Evolutionary conservation across 1,140 invertebrate genomes (phyloP).

Genomic region (Tribolium madens): DNA sequence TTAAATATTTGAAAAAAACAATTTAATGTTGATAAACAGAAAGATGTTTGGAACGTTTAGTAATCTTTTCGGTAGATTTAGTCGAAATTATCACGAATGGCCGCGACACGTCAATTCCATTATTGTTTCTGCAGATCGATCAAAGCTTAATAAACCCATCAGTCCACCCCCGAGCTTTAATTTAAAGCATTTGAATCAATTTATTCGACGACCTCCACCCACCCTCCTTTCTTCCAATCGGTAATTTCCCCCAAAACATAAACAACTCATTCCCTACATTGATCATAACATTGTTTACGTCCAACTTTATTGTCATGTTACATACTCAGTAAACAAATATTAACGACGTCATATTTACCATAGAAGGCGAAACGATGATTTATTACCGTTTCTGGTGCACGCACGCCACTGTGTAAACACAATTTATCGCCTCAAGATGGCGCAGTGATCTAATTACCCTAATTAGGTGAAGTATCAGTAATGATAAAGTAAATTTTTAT

Average conservation of each 20-base stretch:
- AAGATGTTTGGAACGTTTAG: not conserved
- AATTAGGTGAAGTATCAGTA: not conserved
- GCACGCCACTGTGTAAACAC: not conserved
- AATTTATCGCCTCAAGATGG: conserved; percentile 33
- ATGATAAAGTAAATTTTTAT: too few species aligned
- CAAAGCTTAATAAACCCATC: conserved; percentile 27
- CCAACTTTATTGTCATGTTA: conserved; percentile 32
- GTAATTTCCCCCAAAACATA: not conserved
- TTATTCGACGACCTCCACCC: conserved; percentile 1
- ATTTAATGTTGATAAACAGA: too few species aligned
- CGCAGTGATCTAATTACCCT: conserved; percentile 6
- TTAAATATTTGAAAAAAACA: too few species aligned
- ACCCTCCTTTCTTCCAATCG: not conserved
- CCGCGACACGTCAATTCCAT: not conserved
- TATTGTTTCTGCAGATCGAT: conserved; percentile 13
- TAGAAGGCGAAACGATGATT: conserved; percentile 35
- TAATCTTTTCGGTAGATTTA: not conserved
- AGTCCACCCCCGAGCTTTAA: not conserved
- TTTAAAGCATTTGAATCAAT: conserved; percentile 32
- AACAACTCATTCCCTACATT: conserved; percentile 2
- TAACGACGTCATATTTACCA: conserved; percentile 36
- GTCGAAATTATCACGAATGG: not conserved
- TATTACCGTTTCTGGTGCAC: not conserved
- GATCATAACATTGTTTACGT: conserved; percentile 31
- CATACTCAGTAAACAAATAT: conserved; percentile 33